Conservation (phyloP, 2,113 vertebrate species). For the Opisthocomus hoazin region DNA sequence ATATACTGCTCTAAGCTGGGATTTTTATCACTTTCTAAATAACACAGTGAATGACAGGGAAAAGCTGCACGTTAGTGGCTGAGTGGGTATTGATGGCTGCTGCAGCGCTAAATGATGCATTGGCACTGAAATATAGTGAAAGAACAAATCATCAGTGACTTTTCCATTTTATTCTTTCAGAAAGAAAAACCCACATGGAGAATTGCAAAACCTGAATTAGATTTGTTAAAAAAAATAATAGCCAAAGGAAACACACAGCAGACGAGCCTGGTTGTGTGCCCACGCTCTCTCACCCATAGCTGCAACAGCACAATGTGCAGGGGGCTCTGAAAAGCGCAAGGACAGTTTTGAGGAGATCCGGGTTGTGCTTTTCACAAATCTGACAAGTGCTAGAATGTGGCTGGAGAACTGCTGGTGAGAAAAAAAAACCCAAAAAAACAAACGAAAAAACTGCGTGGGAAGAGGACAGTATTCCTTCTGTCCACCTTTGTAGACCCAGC, state of each 20-base stretch:
- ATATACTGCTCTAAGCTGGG: conserved; percentile 60
- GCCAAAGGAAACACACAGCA: not conserved
- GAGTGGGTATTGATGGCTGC: conserved; percentile 66
- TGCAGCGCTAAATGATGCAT: conserved; percentile 38
- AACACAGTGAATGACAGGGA: conserved; percentile 66
- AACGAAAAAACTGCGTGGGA: not conserved
- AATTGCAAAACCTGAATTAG: conserved; percentile 37
- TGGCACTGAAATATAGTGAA: conserved; percentile 57
- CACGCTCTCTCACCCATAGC: not conserved
- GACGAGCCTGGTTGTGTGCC: not conserved
- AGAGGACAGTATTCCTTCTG: not conserved
- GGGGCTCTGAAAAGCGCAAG: not conserved
- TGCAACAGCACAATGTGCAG: not conserved
- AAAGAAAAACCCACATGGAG: conserved; percentile 3
- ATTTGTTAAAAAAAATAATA: conserved; percentile 40
- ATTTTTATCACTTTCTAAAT: conserved; percentile 73
- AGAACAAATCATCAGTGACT: conserved; percentile 50
- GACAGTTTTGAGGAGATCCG: not conserved
- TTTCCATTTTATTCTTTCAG: conserved; percentile 54
- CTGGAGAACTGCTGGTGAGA: not conserved
- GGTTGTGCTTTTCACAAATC: not conserved
- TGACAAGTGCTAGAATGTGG: not conserved
- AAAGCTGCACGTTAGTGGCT: conserved; percentile 64
- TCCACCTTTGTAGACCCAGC: not conserved
- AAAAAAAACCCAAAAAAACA: too few species aligned